These are phyloP conservation scores for Furnarius figulus DNA, from an alignment of 2,113 vertebrate species.

Conservation along the genomic window DNA sequence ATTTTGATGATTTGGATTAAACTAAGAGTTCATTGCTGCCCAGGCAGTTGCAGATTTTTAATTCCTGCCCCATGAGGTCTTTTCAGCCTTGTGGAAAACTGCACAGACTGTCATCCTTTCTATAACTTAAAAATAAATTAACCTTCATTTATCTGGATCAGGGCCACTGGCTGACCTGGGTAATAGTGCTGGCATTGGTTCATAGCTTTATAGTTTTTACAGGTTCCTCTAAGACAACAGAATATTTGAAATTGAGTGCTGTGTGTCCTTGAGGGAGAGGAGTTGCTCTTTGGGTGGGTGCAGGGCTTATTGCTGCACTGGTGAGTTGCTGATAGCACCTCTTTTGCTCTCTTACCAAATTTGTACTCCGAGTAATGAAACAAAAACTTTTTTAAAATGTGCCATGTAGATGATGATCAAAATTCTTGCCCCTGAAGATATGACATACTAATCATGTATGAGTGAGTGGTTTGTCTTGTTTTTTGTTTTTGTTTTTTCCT, in stretches of 20 bases:
- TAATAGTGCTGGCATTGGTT: neutral
- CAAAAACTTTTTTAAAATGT: neutral
- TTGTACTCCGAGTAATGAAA: neutral
- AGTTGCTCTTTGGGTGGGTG: neutral
- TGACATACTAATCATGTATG: neutral
- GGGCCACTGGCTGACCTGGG: neutral
- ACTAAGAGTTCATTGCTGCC: neutral
- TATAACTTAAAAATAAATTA: neutral
- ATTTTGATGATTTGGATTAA: neutral
- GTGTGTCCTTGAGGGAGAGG: neutral
- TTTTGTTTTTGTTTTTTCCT: neutral
- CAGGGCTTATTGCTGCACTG: neutral
- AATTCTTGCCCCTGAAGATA: neutral
- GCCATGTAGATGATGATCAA: neutral
- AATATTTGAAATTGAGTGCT: neutral
- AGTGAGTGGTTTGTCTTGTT: neutral
- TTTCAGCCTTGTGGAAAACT: neutral
- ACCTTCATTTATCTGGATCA: neutral
- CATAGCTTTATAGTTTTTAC: neutral
- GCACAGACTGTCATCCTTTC: neutral
- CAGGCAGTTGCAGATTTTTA: neutral
- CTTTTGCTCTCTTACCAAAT: neutral
- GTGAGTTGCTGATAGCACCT: neutral
- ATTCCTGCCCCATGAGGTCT: neutral
- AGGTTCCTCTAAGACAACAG: neutral